Conservation (phyloP, 2,797 vertebrate genomes). For the Tiaroga cobitis region DNA sequence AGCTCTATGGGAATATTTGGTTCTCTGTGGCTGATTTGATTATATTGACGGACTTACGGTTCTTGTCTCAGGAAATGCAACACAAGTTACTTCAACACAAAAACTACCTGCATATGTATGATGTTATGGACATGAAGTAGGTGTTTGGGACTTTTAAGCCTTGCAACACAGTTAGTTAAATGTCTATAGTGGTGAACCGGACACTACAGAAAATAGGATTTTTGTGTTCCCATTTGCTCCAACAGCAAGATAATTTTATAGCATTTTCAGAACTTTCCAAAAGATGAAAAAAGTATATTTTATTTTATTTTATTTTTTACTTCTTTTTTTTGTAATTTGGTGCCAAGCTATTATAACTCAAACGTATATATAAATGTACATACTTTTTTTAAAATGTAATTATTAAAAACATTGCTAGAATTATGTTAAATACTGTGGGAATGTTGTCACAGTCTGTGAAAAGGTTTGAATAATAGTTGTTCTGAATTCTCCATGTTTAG, state of each 20-base stretch:
- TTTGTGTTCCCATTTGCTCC: not conserved
- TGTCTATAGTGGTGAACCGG: not conserved
- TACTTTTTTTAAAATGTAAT: too few species aligned
- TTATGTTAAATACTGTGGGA: not conserved
- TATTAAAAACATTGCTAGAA: too few species aligned
- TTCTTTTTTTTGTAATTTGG: too few species aligned
- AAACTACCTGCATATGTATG: slow-evolving; percentile 93
- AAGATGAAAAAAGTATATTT: too few species aligned
- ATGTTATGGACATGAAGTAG: slow-evolving; percentile 95
- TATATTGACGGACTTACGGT: slow-evolving; percentile 95
- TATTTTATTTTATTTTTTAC: too few species aligned
- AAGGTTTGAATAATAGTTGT: not conserved
- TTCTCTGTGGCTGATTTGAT: slow-evolving; percentile 95
- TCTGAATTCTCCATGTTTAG: too few species aligned
- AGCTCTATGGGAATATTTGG: slow-evolving; percentile 97
- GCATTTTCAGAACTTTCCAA: too few species aligned
- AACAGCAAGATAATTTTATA: too few species aligned
- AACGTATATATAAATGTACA: not conserved
- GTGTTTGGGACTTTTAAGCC: not conserved
- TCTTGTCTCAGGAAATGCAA: slow-evolving; percentile 94
- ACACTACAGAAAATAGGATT: not conserved
- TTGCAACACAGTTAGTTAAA: not conserved
- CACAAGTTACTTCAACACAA: slow-evolving; percentile 90
- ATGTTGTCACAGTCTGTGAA: not conserved
- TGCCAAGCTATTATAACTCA: too few species aligned